Evolutionary conservation across 2,113 vertebrate genomes (phyloP).

Genomic region (Onychostruthus taczanowskii): DNA sequence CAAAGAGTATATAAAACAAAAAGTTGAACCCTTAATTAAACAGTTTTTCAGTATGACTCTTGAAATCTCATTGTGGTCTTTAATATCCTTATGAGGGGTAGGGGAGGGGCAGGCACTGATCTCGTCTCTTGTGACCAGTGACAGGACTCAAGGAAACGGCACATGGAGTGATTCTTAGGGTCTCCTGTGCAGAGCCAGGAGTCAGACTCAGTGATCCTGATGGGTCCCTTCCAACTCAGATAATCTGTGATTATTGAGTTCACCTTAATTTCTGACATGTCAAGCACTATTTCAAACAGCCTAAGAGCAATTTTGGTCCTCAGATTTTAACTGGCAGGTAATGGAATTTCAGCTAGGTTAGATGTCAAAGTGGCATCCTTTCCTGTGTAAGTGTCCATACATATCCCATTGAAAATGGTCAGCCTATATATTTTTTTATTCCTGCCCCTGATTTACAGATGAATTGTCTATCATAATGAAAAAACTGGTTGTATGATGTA

Average conservation of each 20-base stretch:
- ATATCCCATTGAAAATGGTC: background rate
- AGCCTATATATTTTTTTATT: background rate
- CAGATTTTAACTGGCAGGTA: background rate
- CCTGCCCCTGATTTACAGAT: background rate
- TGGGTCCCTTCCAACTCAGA: background rate
- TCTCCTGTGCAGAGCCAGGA: background rate
- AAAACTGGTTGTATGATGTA: background rate
- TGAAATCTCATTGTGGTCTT: background rate
- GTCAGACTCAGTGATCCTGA: background rate
- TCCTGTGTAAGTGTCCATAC: background rate
- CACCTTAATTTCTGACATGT: background rate
- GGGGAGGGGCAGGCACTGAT: background rate
- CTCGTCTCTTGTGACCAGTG: background rate
- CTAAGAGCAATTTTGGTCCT: background rate
- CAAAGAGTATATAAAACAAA: background rate
- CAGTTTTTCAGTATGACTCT: background rate
- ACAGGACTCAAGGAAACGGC: fast-evolving
- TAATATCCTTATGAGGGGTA: background rate
- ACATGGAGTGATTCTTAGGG: background rate
- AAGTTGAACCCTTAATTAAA: background rate
- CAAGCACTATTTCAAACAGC: background rate
- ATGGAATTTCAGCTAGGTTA: background rate
- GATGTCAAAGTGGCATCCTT: background rate
- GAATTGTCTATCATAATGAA: background rate
- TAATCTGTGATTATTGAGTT: background rate